phyloP scores from a whole-genome alignment of 2,113 vertebrate species.

The Neogale vison region DNA sequence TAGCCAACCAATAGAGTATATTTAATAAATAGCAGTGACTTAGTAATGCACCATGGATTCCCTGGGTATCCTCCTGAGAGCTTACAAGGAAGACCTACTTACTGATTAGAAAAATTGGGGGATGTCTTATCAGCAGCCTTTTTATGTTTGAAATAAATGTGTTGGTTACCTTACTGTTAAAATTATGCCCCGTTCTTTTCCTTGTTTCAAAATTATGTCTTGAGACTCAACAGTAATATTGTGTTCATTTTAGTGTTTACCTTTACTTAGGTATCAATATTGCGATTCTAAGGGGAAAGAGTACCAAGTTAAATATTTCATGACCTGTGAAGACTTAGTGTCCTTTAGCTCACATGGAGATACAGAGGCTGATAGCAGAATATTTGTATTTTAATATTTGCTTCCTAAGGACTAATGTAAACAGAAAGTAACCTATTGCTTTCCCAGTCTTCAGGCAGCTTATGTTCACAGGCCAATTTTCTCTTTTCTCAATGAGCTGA shows the following conservation, averaged over 20 bases:
- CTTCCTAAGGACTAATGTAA: conserved; percentile 12
- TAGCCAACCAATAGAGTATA: neutral
- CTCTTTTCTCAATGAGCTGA: neutral
- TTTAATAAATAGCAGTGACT: neutral
- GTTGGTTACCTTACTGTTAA: neutral
- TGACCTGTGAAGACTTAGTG: neutral
- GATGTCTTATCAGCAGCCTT: neutral
- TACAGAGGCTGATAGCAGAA: conserved; percentile 1
- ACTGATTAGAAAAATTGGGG: neutral
- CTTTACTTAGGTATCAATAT: neutral
- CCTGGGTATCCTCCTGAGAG: neutral
- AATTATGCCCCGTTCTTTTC: neutral
- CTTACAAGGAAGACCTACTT: neutral
- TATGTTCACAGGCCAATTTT: neutral
- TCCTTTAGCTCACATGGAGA: conserved; percentile 3
- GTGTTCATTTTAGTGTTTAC: neutral
- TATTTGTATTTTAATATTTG: conserved; percentile 52
- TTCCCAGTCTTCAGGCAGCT: neutral
- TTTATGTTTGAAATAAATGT: neutral
- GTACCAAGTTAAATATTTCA: conserved; percentile 35
- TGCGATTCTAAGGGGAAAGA: neutral
- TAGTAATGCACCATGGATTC: neutral
- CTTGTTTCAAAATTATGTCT: conserved; percentile 18
- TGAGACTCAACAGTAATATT: neutral
- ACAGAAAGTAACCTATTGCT: neutral